Percentiles rank a stretch among this genome's conserved stretches.
These are phyloP conservation scores for Augochlorella aurata DNA, from an alignment of 2,888 invertebrate species.

Conservation along the genomic window DNA sequence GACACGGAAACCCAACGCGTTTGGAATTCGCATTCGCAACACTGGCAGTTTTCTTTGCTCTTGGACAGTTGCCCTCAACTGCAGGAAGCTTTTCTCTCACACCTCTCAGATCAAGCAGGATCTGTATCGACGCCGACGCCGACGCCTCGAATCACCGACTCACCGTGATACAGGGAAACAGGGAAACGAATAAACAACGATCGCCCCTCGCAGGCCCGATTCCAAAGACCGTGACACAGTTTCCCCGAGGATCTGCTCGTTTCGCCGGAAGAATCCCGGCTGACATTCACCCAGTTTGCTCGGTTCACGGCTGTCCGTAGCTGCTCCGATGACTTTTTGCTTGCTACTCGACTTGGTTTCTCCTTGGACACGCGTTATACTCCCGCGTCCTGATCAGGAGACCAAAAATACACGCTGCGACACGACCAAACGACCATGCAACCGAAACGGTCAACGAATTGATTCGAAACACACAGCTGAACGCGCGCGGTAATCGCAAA, in stretches of 20 bases:
- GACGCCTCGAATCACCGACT: not conserved
- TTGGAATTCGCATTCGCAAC: too few relatives aligned
- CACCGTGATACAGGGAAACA: not conserved
- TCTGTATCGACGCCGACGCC: too few relatives aligned
- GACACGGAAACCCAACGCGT: too few relatives aligned
- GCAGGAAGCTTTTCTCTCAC: too few relatives aligned
- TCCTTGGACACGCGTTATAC: not conserved
- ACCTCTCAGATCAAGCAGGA: too few relatives aligned
- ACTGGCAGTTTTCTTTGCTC: too few relatives aligned
- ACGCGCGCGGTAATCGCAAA: not conserved
- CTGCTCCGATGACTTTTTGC: not conserved
- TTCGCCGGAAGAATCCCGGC: conserved; percentile 30
- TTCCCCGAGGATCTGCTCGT: conserved; percentile 47
- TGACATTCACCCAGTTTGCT: conserved; percentile 67
- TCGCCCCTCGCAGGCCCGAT: conserved; percentile 9
- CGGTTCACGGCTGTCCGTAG: conserved; percentile 43
- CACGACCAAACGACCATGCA: not conserved
- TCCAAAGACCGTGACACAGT: conserved; percentile 69
- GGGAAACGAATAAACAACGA: conserved; percentile 31
- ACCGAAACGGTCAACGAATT: not conserved
- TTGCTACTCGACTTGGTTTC: not conserved
- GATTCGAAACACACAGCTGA: not conserved
- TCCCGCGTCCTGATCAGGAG: not conserved
- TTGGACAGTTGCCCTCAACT: too few relatives aligned
- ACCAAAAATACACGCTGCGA: not conserved